phyloP scores from a whole-genome alignment of 2,113 vertebrate species.

The Pelecanoides urinatrix region DNA sequence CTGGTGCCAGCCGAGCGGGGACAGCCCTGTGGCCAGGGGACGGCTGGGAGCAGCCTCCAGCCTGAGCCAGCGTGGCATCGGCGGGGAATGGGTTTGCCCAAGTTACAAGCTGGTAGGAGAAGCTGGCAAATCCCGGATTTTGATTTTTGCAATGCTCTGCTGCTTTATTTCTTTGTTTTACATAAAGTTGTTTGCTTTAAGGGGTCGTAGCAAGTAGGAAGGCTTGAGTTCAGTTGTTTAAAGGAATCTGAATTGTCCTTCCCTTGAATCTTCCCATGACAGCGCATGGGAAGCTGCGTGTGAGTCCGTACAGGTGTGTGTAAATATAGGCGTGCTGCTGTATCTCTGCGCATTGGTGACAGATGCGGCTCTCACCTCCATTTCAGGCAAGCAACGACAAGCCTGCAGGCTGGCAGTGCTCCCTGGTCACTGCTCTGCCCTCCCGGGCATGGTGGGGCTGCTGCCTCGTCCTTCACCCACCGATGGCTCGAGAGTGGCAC shows the following conservation, averaged over 20 bases:
- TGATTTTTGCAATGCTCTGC: neutral
- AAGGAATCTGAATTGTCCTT: rapidly evolving
- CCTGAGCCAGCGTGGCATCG: rapidly evolving
- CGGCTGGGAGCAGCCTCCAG: neutral
- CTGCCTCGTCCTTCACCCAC: neutral
- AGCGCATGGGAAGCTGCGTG: rapidly evolving
- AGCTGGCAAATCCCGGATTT: neutral
- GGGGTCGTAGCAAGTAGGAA: rapidly evolving
- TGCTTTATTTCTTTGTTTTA: neutral
- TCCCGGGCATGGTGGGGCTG: rapidly evolving
- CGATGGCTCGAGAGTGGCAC: neutral
- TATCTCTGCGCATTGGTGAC: rapidly evolving
- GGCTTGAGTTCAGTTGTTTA: neutral
- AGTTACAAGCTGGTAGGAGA: neutral
- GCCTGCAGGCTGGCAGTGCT: neutral
- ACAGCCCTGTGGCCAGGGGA: no score
- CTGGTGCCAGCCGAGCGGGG: rapidly evolving
- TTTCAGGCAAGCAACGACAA: neutral
- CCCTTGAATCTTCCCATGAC: neutral
- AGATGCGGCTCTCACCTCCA: rapidly evolving
- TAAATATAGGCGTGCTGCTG: rapidly evolving
- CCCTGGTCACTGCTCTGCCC: neutral
- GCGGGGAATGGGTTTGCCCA: neutral
- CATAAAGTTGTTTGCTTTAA: rapidly evolving
- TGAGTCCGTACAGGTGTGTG: rapidly evolving